phyloP scores from a whole-genome alignment of 2,797 vertebrate genomes.

The Propithecus deckenii region DNA sequence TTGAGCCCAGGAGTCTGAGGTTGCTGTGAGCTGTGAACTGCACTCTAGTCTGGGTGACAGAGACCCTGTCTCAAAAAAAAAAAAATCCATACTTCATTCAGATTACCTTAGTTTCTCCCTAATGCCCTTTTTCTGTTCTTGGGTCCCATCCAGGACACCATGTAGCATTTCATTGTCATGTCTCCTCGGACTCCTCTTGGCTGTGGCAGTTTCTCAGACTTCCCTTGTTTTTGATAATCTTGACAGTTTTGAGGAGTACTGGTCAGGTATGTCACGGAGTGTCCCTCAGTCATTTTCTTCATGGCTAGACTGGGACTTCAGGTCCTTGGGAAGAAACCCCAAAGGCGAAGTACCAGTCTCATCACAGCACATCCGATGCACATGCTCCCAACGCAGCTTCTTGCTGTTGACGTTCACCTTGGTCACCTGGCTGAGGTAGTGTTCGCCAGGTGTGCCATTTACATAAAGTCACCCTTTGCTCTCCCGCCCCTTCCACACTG shows the following conservation, averaged over 20 bases:
- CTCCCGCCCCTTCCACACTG: neutral
- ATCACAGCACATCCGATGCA: neutral
- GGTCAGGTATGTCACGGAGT: neutral
- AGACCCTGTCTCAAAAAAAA: neutral
- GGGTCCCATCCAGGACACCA: neutral
- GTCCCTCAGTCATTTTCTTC: neutral
- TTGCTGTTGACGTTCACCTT: fast-evolving
- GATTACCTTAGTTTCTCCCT: neutral
- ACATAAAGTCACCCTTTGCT: neutral
- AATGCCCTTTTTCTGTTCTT: too few species aligned
- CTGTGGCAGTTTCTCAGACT: neutral
- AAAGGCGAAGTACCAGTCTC: neutral
- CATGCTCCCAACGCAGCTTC: neutral
- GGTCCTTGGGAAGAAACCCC: neutral
- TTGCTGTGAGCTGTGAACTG: neutral
- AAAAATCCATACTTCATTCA: neutral
- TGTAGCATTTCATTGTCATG: fast-evolving
- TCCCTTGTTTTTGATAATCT: neutral
- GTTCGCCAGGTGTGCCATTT: neutral
- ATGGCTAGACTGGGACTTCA: neutral
- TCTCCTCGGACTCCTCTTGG: neutral
- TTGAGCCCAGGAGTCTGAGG: neutral
- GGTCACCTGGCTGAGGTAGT: neutral
- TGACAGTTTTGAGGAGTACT: neutral
- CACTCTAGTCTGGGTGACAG: neutral